phyloP scores from a whole-genome alignment of 1,140 invertebrate genomes.

The Drosophila lacteicornis region DNA sequence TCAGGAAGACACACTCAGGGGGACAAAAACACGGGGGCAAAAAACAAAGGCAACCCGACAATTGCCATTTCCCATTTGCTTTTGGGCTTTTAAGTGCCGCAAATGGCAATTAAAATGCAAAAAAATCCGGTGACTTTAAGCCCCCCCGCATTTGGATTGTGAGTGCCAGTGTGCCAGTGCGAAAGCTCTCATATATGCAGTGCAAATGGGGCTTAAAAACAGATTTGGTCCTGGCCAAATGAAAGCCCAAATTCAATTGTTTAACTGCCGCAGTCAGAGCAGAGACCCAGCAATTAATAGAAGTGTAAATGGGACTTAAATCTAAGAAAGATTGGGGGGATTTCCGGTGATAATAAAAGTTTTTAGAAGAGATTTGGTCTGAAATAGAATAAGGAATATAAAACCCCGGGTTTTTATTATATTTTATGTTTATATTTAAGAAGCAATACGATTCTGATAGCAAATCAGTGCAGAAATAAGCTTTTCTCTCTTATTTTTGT shows the following conservation, averaged over 20 bases:
- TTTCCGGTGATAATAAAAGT: neutral
- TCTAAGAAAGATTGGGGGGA: slow-evolving; percentile 12
- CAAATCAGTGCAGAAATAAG: neutral
- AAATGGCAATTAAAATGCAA: slow-evolving; percentile 56
- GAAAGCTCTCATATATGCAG: slow-evolving; percentile 36
- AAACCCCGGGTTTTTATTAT: neutral
- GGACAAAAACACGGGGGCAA: neutral
- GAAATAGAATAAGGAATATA: neutral
- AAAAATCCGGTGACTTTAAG: slow-evolving; percentile 38
- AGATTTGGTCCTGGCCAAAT: slow-evolving; percentile 30
- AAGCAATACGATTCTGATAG: too few relatives aligned
- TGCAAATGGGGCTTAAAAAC: slow-evolving; percentile 44
- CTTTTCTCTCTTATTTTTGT: neutral
- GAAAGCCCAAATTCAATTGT: slow-evolving; percentile 43
- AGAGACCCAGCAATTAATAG: slow-evolving; percentile 24
- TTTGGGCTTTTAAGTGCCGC: slow-evolving; percentile 54
- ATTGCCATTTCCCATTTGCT: slow-evolving; percentile 58
- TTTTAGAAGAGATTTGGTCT: neutral
- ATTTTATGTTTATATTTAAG: neutral
- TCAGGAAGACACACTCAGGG: neutral
- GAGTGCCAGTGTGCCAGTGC: slow-evolving; percentile 13
- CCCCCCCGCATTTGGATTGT: slow-evolving; percentile 10
- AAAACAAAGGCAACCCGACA: slow-evolving; percentile 23
- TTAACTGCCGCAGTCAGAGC: neutral
- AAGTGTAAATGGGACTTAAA: slow-evolving; percentile 29